Conservation (phyloP, 2,797 vertebrate species). For the Arremon aurantiirostris region DNA sequence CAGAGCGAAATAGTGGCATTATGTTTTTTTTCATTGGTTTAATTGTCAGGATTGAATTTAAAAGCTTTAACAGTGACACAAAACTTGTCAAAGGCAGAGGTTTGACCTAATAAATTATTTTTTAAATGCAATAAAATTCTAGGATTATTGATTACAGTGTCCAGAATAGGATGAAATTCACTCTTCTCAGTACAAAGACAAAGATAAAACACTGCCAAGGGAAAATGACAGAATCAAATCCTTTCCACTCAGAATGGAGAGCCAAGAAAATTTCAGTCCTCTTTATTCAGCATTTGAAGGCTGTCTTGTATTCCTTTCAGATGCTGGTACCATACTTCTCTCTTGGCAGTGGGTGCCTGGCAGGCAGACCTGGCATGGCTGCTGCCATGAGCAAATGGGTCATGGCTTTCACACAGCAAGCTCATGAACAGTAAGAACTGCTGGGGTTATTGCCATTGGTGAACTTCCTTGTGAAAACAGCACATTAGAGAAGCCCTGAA, state of each 20-base stretch:
- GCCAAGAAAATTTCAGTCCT: neutral
- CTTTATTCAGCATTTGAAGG: neutral
- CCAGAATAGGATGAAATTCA: neutral
- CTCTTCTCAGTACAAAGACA: neutral
- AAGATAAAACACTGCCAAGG: neutral
- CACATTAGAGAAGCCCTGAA: slow-evolving; percentile 26
- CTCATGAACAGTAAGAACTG: slow-evolving; percentile 36
- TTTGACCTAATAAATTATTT: neutral
- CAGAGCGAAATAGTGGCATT: neutral
- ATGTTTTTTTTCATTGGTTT: neutral
- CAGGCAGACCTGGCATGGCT: neutral
- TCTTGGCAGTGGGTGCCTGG: neutral
- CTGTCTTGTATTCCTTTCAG: neutral
- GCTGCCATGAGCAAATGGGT: neutral
- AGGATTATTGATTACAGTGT: neutral
- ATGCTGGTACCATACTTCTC: neutral
- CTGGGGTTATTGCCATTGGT: slow-evolving; percentile 45
- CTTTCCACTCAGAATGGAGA: neutral
- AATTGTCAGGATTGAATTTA: neutral
- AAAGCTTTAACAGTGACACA: neutral
- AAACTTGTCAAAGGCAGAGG: neutral
- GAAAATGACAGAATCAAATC: neutral
- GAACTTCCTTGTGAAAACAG: slow-evolving; percentile 54
- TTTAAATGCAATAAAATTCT: neutral
- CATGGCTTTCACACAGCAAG: neutral